phyloP scores from a whole-genome alignment of 2,113 vertebrate genomes.

The Festucalex cinctus region DNA sequence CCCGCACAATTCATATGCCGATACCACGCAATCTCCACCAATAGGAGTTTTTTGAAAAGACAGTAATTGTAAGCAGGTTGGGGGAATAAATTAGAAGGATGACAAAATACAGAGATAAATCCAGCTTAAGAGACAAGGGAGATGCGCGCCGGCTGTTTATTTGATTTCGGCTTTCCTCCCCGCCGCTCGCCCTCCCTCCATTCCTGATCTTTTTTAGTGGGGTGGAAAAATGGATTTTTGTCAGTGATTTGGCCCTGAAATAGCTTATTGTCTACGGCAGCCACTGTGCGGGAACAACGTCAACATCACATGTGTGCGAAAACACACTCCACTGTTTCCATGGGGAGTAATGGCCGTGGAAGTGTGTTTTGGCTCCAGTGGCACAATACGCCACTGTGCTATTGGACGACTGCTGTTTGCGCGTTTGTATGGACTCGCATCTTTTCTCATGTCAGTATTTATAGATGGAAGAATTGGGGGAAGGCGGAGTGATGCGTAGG shows the following conservation, averaged over 20 bases:
- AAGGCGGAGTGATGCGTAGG: slow-evolving; percentile 25
- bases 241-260: slow-evolving; percentile 73
- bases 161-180: slow-evolving; percentile 64
- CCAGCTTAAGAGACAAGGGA: slow-evolving; percentile 65
- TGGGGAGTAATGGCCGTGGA: slow-evolving; percentile 71
- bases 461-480: slow-evolving; percentile 50
- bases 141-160: slow-evolving; percentile 59
- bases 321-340: slow-evolving; percentile 63
- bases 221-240: slow-evolving; percentile 73
- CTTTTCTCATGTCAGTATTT: slow-evolving; percentile 60
- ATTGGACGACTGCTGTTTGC: slow-evolving; percentile 54
- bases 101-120: slow-evolving; percentile 71
- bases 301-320: slow-evolving; percentile 61
- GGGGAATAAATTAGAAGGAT: slow-evolving; percentile 70
- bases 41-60: slow-evolving; percentile 65
- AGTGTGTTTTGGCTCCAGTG: slow-evolving; percentile 63
- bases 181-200: slow-evolving; percentile 43
- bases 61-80: slow-evolving; percentile 70
- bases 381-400: slow-evolving; percentile 68
- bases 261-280: slow-evolving; percentile 71
- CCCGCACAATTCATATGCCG: slow-evolving; percentile 56
- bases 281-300: slow-evolving; percentile 55
- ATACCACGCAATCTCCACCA: slow-evolving; percentile 56
- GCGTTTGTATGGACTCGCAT: slow-evolving; percentile 37
- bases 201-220: slow-evolving; percentile 67